Evolutionary conservation across 2,888 invertebrate species (phyloP).

Genomic region (Cryptus armator): DNA sequence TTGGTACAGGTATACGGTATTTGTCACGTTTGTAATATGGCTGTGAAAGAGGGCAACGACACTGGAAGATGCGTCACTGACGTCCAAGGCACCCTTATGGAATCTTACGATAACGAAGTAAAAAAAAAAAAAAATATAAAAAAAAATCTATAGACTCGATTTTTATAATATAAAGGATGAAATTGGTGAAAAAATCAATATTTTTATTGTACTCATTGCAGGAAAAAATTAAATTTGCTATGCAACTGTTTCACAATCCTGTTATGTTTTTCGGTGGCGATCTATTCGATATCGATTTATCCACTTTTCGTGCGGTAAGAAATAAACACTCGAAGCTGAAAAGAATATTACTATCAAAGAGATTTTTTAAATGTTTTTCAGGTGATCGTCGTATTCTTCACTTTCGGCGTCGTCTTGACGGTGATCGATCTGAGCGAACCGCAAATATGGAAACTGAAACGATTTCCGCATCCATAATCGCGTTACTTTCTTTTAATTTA

Average conservation of each 20-base stretch:
- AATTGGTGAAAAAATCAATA: not conserved
- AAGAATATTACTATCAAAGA: not conserved
- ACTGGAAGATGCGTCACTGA: not conserved
- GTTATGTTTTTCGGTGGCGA: not conserved
- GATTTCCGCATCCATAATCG: no score
- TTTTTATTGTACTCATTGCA: not conserved
- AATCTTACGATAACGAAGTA: not conserved
- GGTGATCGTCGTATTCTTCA: not conserved
- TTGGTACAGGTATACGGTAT: not conserved
- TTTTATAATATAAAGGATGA: not conserved
- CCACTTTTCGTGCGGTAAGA: not conserved
- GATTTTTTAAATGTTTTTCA: not conserved
- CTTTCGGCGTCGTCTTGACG: not conserved
- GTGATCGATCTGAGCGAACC: not conserved
- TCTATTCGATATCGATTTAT: not conserved
- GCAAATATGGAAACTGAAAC: not conserved
- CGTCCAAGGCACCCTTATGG: not conserved
- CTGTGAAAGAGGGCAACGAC: not conserved
- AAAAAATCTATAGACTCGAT: not conserved
- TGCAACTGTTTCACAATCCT: conserved; percentile 18
- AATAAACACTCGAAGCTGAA: not conserved
- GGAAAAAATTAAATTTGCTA: not conserved
- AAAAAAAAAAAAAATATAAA: not conserved
- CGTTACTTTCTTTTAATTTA: no score
- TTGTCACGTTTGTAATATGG: not conserved